Evolutionary conservation across 2,888 invertebrate species (phyloP).

Genomic region (Phymatocera aterrima): DNA sequence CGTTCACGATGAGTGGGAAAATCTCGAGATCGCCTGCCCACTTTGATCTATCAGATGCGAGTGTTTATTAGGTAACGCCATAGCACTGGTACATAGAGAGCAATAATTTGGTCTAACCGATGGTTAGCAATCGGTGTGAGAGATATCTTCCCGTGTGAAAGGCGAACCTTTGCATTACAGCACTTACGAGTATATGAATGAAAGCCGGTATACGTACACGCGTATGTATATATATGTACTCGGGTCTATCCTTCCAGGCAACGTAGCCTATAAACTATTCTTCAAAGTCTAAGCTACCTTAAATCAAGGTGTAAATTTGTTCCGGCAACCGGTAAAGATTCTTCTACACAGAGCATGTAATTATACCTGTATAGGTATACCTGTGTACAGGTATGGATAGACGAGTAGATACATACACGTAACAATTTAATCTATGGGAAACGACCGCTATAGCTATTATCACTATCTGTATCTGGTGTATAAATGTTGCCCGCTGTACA

Average conservation of each 20-base stretch:
- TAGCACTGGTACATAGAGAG: neutral
- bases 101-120: conserved; percentile 15
- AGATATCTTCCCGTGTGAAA: conserved; percentile 34
- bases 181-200: too few species aligned
- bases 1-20: neutral
- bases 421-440: conserved; percentile 18
- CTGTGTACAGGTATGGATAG: too few species aligned
- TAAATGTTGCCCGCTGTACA: neutral
- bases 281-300: too few species aligned
- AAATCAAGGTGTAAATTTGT: conserved; percentile 20
- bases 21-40: neutral
- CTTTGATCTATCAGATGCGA: neutral
- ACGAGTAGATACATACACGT: too few species aligned
- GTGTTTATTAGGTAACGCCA: neutral
- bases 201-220: neutral
- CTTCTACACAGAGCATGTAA: neutral
- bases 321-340: conserved; percentile 30
- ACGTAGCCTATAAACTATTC: neutral
- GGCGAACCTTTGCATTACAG: conserved; percentile 37
- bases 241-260: too few species aligned
- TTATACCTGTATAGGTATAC: neutral
- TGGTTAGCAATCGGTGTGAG: neutral
- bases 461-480: neutral
- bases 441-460: neutral
- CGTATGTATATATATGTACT: neutral